Base-by-base conservation (phyloP, 2,797 vertebrate species). In the Eupleurogrammus muticus region DNA sequence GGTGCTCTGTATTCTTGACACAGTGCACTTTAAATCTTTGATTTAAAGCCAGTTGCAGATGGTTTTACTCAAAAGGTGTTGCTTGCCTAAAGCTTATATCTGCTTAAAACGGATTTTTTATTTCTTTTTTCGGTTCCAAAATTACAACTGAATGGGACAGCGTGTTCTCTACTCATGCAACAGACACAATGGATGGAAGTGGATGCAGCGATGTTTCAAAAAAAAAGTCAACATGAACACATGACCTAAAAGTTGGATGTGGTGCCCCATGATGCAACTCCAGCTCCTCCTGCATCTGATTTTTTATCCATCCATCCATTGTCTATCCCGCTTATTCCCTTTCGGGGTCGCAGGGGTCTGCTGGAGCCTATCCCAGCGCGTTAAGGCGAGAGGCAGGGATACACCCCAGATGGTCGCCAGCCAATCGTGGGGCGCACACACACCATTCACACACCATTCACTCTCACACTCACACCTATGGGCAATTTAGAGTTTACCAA, bases 1-100 rank as follows among this genome's bases (percentile, higher is more conserved):
- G 81, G 55, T 51, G 46, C 75, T 79, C 79, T 84, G 81, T 85
- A 5, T 70, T 83, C 74, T 69, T 21, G 42, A 61, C 53, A 73
- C 55, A 44, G 59, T 21, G 9, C 35, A 63, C 64, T 80, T n/a
- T n/a, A n/a, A n/a, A n/a, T n/a, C n/a, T n/a, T n/a, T 82, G 56
- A 80, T 66, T 70, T 63, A 12, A 69, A 73, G 73, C 76, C 75
- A 75, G 70, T 75, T 46, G 28, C 57, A 62, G 36, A 75, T 28
- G 53, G 56, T 70, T 84, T 75, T 73, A 28, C 57, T 69, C 53
- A 19, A 61, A 79, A 75, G 58, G 51, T 67, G 71, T 66, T 69
- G 56, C 44, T 36, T 65, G 52, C 48, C 35, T 19, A 61, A 72
- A 75, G 38, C 11, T 34, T 47, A 24, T 40, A 38, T 59, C 66